These are phyloP conservation scores for Leucopternis melanops DNA, from an alignment of 2,113 vertebrate genomes.

Conservation along the genomic window DNA sequence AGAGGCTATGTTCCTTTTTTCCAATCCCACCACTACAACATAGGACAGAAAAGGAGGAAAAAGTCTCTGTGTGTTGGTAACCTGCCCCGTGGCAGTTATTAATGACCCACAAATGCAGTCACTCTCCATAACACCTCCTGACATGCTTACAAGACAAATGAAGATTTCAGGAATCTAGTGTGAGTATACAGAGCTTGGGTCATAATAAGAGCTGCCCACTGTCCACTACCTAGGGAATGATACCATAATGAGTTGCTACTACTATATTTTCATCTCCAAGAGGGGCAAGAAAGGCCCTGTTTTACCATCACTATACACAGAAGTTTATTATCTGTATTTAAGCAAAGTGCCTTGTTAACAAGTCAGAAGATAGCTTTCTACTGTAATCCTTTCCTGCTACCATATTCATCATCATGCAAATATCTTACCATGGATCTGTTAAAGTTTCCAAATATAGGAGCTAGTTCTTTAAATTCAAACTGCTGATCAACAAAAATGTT, in stretches of 20 bases:
- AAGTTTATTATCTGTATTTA: not conserved
- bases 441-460: not conserved
- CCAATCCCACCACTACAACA: not conserved
- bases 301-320: not conserved
- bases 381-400: not conserved
- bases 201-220: not conserved
- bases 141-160: not conserved
- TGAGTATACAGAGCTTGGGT: not conserved
- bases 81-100: not conserved
- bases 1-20: not conserved
- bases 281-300: not conserved
- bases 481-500: not conserved
- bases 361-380: not conserved
- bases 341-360: not conserved
- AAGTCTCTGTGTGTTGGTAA: not conserved
- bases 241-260: not conserved
- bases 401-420: not conserved
- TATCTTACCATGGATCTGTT: not conserved
- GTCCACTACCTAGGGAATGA: not conserved
- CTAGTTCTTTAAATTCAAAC: not conserved
- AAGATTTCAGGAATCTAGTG: not conserved
- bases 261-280: not conserved
- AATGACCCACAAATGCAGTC: not conserved
- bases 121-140: not conserved
- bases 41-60: not conserved